Percentiles rank a stretch among this genome's conserved stretches.
Conservation (phyloP, 2,797 vertebrate genomes). For the Balearica regulorum region DNA sequence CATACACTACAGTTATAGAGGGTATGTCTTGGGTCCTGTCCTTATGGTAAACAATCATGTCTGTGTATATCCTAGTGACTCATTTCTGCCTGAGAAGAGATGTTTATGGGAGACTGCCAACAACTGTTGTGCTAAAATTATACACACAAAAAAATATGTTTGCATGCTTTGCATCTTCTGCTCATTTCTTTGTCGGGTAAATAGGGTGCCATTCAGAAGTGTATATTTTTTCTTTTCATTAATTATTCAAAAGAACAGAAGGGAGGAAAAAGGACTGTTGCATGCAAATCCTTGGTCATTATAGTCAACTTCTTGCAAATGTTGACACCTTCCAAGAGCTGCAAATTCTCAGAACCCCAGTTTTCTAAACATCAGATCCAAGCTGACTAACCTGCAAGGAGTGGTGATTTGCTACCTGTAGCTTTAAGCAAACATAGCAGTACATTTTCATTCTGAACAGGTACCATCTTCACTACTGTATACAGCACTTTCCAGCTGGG, state of each 20-base stretch:
- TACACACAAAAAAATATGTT: not conserved
- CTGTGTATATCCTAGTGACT: not conserved
- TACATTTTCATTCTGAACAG: slow-evolving; percentile 23
- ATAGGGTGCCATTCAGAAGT: not conserved
- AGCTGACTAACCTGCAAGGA: not conserved
- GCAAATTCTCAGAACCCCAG: not conserved
- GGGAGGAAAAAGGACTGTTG: rapidly evolving
- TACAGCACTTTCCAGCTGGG: slow-evolving; percentile 15
- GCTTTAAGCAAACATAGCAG: not conserved
- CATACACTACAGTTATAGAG: not conserved
- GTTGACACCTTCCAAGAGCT: not conserved
- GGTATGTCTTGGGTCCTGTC: not conserved
- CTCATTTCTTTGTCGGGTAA: not conserved
- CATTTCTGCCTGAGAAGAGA: not conserved
- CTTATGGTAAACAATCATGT: not conserved
- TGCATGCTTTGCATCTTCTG: not conserved
- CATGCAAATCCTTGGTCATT: not conserved
- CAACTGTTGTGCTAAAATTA: not conserved
- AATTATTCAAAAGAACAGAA: not conserved
- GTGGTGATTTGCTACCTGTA: not conserved
- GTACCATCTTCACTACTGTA: not conserved
- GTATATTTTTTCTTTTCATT: not conserved
- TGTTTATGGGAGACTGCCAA: not conserved
- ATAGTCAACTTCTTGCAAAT: not conserved
- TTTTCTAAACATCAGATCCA: not conserved